Evolutionary conservation across 2,888 invertebrate species (phyloP).

Genomic region (Macrosoma leucophasiata): DNA sequence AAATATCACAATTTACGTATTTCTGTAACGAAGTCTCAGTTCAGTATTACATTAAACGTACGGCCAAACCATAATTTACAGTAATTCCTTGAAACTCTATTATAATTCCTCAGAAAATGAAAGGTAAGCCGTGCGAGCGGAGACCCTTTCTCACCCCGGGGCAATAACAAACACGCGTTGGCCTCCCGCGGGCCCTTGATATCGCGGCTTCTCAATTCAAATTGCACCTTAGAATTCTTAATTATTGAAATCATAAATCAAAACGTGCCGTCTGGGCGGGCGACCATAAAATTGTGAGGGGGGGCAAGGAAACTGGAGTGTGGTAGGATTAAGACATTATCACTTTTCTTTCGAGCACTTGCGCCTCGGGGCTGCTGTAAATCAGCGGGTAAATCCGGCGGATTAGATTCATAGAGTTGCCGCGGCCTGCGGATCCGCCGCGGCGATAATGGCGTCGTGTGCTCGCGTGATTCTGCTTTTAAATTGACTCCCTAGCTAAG

Average conservation of each 20-base stretch:
- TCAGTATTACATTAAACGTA: no score
- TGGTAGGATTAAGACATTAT: constrained; percentile 81
- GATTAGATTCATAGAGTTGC: constrained; percentile 76
- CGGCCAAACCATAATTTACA: constrained; percentile 19
- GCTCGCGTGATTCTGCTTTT: constrained; percentile 74
- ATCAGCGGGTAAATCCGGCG: constrained; percentile 74
- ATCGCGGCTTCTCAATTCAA: constrained; percentile 67
- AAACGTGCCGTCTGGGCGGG: constrained; percentile 71
- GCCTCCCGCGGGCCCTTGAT: constrained; percentile 59
- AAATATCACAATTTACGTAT: no score
- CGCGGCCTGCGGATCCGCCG: constrained; percentile 67
- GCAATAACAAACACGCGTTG: constrained; percentile 73
- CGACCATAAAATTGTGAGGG: constrained; percentile 69
- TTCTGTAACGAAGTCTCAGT: no score
- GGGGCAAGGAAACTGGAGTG: constrained; percentile 59
- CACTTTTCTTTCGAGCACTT: constrained; percentile 77
- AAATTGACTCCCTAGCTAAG: constrained; percentile 67
- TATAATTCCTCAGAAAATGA: constrained; percentile 60
- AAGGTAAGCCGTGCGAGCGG: constrained; percentile 50
- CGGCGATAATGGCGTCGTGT: constrained; percentile 71
- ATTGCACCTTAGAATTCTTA: constrained; percentile 76
- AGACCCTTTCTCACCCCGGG: constrained; percentile 61
- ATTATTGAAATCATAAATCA: constrained; percentile 77
- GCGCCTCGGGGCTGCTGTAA: constrained; percentile 69
- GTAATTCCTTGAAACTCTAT: constrained; percentile 52